Base-by-base conservation (phyloP, 2,888 invertebrate species). In the Apeira syringaria region DNA sequence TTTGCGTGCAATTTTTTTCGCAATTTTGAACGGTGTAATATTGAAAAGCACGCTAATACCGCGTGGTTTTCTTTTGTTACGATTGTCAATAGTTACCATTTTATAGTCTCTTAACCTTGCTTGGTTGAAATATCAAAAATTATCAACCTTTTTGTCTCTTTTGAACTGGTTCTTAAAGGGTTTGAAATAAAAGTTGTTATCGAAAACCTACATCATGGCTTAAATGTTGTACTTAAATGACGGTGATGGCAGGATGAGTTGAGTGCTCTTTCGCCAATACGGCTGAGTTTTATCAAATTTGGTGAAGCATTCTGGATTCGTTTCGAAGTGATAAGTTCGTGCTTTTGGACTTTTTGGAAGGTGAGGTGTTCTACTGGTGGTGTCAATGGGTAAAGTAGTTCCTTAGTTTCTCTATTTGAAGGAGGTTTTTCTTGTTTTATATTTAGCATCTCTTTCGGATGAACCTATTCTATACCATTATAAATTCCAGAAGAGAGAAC, bases 211-310 rank as follows among this genome's bases (percentile, higher is more conserved):
- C 63, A 86, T 86, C 83, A 77, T 80, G 57, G 80, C 78, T 64
- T 85, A 24, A 53, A 22, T 26, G 74, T 80, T 72, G 70, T 61
- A 67, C 5, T 52, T 74, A 36, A 67, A 72, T 26, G 78, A 78
- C 56, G 70, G 68, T 18, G 79, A 68, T 48, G 80, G 80, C 31
- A 53, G 72, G 27, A 64, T 71, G 56, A 65, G 59, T 48, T 53
- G n/a, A 67, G 63, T 70, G 68, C 69, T 56, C 65, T 38, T 84
- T 88, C 87, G 88, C 88, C 88, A 88, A 84, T 68, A 88, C 74
- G 88, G 88, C 88, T 58, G 49, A 58, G 60, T 22, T 69, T n/a
- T 61, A 41, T 53, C 53, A 17, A 64, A 56, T 69, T 43, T 51
- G 50, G 53, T 58, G 55, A 47, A 50, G 20, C 20, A 45, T 67